Percentiles rank a stretch among this genome's conserved stretches.
Conservation (phyloP, 2,113 vertebrate species). For the Coptodon bakossiorum region DNA sequence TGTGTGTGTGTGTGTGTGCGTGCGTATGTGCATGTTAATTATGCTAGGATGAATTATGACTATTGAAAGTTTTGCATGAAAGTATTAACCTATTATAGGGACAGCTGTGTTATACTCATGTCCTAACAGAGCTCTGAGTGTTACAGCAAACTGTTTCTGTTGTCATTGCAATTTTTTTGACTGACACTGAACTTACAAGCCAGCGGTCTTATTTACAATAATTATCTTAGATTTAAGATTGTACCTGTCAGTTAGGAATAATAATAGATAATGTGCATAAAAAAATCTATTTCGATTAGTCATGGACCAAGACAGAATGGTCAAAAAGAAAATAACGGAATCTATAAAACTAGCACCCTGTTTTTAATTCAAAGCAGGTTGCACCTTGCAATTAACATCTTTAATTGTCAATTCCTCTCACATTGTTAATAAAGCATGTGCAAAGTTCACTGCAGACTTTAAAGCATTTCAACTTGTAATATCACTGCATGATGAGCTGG, state of each 20-base stretch:
- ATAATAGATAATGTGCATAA: background rate
- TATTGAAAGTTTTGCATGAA: background rate
- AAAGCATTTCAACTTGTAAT: background rate
- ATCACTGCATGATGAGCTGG: background rate
- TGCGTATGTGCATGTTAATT: background rate
- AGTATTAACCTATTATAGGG: background rate
- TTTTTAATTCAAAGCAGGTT: background rate
- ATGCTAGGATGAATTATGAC: background rate
- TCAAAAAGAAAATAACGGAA: background rate
- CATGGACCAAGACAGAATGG: background rate
- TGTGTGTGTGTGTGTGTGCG: background rate
- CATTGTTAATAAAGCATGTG: background rate
- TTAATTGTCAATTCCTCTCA: background rate
- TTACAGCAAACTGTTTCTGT: conserved; percentile 15
- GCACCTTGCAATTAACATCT: background rate
- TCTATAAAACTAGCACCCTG: background rate
- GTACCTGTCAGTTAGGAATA: background rate
- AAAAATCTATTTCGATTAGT: background rate
- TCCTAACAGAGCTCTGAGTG: background rate
- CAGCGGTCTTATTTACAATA: background rate
- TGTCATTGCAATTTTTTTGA: background rate
- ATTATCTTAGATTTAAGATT: background rate
- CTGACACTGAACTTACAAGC: conserved; percentile 3
- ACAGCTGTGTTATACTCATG: background rate
- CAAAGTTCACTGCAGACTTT: background rate